These are phyloP conservation scores for Threskiornis aethiopicus DNA, from an alignment of 2,797 vertebrate species.

Conservation along the genomic window DNA sequence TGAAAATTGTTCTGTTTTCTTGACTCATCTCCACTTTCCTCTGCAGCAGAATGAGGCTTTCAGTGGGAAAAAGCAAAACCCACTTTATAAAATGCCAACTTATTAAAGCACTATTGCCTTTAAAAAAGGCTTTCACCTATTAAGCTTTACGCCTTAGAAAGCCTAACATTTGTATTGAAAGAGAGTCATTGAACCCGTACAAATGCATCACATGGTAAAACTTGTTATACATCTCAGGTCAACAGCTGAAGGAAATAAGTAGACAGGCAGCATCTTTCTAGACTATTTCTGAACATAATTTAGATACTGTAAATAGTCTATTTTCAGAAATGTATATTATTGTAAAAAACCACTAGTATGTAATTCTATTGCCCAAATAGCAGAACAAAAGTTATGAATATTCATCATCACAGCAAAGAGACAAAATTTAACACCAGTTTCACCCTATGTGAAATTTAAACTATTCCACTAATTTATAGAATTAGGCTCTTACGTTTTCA, in stretches of 20 bases:
- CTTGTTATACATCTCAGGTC: background rate
- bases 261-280: background rate
- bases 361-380: background rate
- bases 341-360: background rate
- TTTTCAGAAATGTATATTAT: background rate
- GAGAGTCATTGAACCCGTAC: background rate
- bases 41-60: background rate
- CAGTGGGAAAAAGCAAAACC: background rate
- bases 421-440: background rate
- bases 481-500: background rate
- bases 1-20: conserved; percentile 25
- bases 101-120: background rate
- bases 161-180: background rate
- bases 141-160: background rate
- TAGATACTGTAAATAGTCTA: background rate
- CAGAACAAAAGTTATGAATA: background rate
- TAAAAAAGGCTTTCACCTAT: background rate
- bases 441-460: background rate
- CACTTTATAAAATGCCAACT: background rate
- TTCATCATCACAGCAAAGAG: background rate
- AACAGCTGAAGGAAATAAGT: background rate
- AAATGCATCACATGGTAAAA: background rate
- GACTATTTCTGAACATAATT: background rate
- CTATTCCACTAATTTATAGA: background rate
- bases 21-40: conserved; percentile 1